phyloP scores from a whole-genome alignment of 2,113 vertebrate genomes.

The Alethe diademata region DNA sequence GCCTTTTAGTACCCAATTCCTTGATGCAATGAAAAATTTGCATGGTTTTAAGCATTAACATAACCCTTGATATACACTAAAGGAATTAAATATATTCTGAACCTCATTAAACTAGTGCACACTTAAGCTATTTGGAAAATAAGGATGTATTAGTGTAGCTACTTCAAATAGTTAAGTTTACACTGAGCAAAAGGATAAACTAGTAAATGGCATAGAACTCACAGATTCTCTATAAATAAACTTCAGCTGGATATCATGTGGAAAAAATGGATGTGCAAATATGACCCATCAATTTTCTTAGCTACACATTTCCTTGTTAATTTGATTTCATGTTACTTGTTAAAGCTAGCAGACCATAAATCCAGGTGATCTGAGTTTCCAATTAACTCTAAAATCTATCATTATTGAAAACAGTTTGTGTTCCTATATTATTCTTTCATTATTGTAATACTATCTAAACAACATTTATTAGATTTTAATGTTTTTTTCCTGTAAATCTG shows the following conservation, averaged over 20 bases:
- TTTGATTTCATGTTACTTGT: neutral
- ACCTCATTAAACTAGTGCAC: neutral
- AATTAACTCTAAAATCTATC: neutral
- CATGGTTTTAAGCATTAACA: neutral
- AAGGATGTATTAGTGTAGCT: neutral
- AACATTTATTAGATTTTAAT: neutral
- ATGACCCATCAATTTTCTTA: neutral
- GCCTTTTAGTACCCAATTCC: neutral
- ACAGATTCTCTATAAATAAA: neutral
- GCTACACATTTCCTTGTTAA: neutral
- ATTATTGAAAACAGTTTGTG: neutral
- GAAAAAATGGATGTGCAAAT: neutral
- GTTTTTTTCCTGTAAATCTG: neutral
- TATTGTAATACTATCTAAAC: neutral
- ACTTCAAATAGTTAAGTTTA: neutral
- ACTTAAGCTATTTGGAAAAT: neutral
- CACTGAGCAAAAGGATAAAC: neutral
- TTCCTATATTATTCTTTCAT: neutral
- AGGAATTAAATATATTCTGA: neutral
- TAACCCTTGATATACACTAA: neutral
- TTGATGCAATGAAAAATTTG: neutral
- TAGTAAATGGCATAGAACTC: neutral
- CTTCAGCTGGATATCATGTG: neutral
- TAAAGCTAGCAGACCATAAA: neutral
- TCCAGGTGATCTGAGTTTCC: neutral